Base-by-base conservation (phyloP, 2,797 vertebrate species). In the Cygnus olor region DNA sequence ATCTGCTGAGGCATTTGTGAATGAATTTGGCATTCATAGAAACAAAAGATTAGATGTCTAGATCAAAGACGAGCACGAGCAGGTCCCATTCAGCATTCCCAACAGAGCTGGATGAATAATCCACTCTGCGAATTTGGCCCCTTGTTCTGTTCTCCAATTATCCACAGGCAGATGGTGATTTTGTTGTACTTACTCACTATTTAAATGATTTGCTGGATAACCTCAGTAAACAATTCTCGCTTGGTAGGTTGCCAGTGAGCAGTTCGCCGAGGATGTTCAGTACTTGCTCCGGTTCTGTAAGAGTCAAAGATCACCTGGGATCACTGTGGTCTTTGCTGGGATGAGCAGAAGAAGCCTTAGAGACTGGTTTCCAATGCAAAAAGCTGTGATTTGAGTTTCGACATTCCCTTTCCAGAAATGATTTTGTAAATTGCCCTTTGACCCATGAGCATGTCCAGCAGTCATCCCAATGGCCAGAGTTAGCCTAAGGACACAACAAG, bases 141-240 rank as follows among this genome's bases (percentile, higher is more conserved):
- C 66, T 84, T 58, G 65, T 61, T 80, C 87, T 93, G 60, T 57
- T 93, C 76, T 80, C 80, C 80, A 85, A 1, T 72, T 96, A 80
- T 27, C 69, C 85, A 65, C 63, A 58, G 72, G 77, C 93, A 95
- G 91, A 88, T 91, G 87, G 91, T 91, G 72, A 76, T 76, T 95
- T 80, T 85, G 54, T 71, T 86, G 65, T 61, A 74, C 78, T 95
- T 89, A 64, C 70, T 80, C 54, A 27, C 74, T 42, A 54, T 21
- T 65, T 63, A 82, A 88, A 88, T 80, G 53, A 88, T 84, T 83
- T 92, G 25, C 85, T 94, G 80, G 79, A 78, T 64, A 89, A 81
- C 72, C 61, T 83, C 82, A 64, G 69, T 34, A 81, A 94, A 85
- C 42, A 86, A 51, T 51, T 79, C 80, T 54, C 4, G 0, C 15